These are phyloP conservation scores for Onychomys arenicola DNA, from an alignment of 2,797 vertebrate species.

Conservation along the genomic window DNA sequence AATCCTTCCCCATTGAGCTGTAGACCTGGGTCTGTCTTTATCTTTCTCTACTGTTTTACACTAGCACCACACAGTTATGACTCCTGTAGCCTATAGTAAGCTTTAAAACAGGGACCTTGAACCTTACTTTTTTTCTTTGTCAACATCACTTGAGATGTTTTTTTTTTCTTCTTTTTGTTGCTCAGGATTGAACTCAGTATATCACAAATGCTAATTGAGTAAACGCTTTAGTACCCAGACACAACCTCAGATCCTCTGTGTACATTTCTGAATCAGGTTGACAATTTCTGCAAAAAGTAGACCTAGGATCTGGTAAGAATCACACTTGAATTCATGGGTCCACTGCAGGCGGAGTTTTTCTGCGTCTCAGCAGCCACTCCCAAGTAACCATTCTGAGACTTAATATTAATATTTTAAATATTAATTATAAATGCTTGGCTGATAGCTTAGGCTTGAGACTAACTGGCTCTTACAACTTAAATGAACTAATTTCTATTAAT, in stretches of 20 bases:
- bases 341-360: too few species aligned
- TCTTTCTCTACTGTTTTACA: not conserved
- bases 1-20: not conserved
- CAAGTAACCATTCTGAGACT: too few species aligned
- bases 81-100: not conserved
- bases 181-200: not conserved
- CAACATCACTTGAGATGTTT: not conserved
- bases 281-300: not conserved
- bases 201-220: not conserved
- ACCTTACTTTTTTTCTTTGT: not conserved
- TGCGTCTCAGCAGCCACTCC: too few species aligned
- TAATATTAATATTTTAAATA: too few species aligned
- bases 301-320: not conserved
- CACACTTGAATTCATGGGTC: fast-evolving
- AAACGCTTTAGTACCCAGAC: not conserved
- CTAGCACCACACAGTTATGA: not conserved
- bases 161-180: not conserved
- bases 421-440: too few species aligned
- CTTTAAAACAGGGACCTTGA: not conserved
- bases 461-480: too few species aligned
- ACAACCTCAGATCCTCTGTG: not conserved
- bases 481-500: too few species aligned
- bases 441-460: too few species aligned
- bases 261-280: not conserved
- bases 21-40: not conserved